Evolutionary conservation across 2,888 invertebrate genomes (phyloP).

Genomic region (Salpingus planirostris): DNA sequence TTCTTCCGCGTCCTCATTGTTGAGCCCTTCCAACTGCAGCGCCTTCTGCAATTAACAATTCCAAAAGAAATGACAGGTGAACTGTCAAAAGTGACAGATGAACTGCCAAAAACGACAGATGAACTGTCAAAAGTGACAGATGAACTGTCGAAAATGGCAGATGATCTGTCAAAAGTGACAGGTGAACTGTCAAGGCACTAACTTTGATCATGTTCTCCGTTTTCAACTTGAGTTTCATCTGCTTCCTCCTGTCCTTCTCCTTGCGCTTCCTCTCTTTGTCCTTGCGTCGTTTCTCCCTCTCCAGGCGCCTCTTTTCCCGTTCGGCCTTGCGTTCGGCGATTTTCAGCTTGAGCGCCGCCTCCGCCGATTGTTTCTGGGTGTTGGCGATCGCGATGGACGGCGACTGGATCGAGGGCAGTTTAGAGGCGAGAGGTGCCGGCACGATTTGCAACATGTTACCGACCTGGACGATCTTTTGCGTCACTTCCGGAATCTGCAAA

Average conservation of each 20-base stretch:
- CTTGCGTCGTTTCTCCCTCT: constrained; percentile 34
- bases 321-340: constrained; percentile 35
- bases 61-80: too few species aligned
- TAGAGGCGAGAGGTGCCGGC: constrained; percentile 37
- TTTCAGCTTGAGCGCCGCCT: constrained; percentile 30
- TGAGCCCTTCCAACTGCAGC: constrained; percentile 23
- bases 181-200: too few species aligned
- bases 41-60: constrained; percentile 29
- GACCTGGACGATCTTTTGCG: constrained; percentile 40
- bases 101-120: too few species aligned
- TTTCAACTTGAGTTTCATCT: constrained; percentile 33
- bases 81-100: too few species aligned
- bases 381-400: constrained; percentile 4
- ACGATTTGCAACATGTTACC: constrained; percentile 55
- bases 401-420: constrained; percentile 9
- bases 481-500: constrained; percentile 3
- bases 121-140: too few species aligned
- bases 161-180: too few species aligned
- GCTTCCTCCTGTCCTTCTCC: constrained; percentile 36
- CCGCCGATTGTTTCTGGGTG: constrained; percentile 26
- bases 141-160: too few species aligned
- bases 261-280: constrained; percentile 37
- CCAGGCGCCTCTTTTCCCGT: constrained; percentile 33
- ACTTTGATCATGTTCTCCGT: constrained; percentile 43
- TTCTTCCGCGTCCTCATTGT: constrained; percentile 15